Evolutionary conservation across 2,797 vertebrate genomes (phyloP).

Genomic region (Pelodytes ibericus): DNA sequence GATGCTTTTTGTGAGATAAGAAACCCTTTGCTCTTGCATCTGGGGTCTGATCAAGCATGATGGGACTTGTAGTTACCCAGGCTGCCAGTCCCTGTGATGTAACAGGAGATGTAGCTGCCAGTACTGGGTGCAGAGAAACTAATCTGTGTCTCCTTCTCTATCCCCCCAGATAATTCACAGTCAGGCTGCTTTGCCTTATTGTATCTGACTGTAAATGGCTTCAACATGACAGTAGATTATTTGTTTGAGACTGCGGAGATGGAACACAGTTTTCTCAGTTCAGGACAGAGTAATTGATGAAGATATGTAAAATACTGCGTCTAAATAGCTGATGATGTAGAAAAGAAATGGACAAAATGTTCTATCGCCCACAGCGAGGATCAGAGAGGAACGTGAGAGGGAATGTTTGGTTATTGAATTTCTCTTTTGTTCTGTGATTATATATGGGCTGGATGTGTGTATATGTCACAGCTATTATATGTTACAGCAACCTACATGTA

Average conservation of each 20-base stretch:
- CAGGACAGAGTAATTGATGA: constrained; percentile 52
- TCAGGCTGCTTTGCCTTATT: constrained; percentile 34
- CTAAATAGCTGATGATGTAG: constrained; percentile 48
- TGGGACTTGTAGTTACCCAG: neutral
- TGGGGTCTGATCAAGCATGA: no score
- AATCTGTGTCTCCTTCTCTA: neutral
- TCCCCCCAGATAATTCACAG: constrained; percentile 31
- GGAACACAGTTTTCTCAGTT: constrained; percentile 26
- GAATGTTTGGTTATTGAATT: constrained; percentile 5
- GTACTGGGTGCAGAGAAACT: neutral
- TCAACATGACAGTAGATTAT: constrained; percentile 48
- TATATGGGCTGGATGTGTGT: neutral
- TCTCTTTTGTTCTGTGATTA: constrained; percentile 1
- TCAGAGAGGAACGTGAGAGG: constrained; percentile 10
- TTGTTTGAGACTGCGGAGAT: constrained; percentile 36
- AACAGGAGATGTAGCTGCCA: no score
- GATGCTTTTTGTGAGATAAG: no score
- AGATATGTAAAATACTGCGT: constrained; percentile 57
- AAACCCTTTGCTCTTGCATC: no score
- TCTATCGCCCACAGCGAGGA: constrained; percentile 25
- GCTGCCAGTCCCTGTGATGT: no score
- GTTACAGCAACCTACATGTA: neutral
- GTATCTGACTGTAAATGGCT: constrained; percentile 38
- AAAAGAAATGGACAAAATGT: constrained; percentile 34
- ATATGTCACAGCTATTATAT: neutral